Base-by-base conservation (phyloP, 2,888 invertebrate species). In the Halictus quadricinctus region DNA sequence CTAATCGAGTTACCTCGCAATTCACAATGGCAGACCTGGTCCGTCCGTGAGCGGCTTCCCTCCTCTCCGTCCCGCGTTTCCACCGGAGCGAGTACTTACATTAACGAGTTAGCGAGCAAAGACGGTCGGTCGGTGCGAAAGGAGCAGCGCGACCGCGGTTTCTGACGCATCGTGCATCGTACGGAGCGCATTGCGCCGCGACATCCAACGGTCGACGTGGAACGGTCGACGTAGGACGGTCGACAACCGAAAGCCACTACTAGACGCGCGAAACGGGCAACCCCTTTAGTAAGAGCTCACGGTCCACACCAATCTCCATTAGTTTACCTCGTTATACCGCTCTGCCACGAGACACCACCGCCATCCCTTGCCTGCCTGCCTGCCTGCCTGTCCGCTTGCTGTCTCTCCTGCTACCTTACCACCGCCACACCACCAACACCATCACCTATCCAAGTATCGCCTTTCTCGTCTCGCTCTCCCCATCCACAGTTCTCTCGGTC, bases 261-360 rank as follows among this genome's bases (percentile, higher is more conserved):
- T 76, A 81, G 80, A 79, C 77, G 77, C 50, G 46, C 50, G 29
- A 74, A 66, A 66, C 58, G 58, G 41, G 75, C 76, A 73, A 78
- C 76, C 83, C 80, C 77, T 83, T 80, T 85, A 43, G 86, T 85
- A 80, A 86, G 82, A 85, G 84, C 90, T 88, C 86, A 77, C 79
- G 83, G 89, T 88, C 83, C 87, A 86, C 91, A 91, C 92, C 92
- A 92, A 93, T 93, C 92, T 93, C 92, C 93, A 92, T 93, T 93
- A 93, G 92, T 93, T 91, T 90, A 91, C 88, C 92, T 93, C 92
- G 91, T 93, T 92, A 92, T 90, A 86, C 84, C 69, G 76, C 79
- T 69, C 79, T 66, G 77, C 78, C 76, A 72, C 78, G 64, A 78
- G 80, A 78, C 66, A 79, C 78, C 64, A 25, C 66, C 48, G 21